phyloP scores from a whole-genome alignment of 1,140 invertebrate species.

The Brachionus paranguensis region DNA sequence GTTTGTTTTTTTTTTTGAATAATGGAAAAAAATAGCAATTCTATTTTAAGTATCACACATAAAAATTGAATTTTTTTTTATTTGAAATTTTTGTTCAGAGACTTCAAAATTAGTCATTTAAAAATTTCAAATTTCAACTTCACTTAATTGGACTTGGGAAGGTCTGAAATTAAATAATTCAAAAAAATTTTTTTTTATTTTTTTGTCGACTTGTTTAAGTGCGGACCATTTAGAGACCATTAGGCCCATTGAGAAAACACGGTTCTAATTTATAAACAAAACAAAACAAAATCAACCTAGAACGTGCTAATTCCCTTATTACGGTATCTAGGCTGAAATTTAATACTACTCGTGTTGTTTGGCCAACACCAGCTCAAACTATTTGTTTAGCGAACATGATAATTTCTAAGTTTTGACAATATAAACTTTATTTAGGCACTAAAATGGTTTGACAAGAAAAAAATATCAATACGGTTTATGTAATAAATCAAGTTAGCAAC shows the following conservation, averaged over 20 bases:
- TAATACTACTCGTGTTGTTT: background rate
- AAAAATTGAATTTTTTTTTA: background rate
- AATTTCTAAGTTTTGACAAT: background rate
- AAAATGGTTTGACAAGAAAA: background rate
- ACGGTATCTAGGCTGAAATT: constrained; percentile 10
- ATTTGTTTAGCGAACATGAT: constrained; percentile 11
- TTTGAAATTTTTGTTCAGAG: background rate
- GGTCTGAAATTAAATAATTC: background rate
- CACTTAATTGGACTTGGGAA: background rate
- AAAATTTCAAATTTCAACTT: background rate
- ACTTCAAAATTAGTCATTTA: background rate
- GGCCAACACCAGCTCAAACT: background rate
- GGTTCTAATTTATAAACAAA: background rate
- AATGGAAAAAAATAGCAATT: constrained; percentile 17
- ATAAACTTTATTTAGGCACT: background rate
- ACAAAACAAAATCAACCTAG: background rate
- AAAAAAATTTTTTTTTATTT: background rate
- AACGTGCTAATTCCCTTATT: background rate
- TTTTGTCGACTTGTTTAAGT: background rate
- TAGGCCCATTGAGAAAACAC: background rate
- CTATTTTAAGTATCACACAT: constrained; percentile 24
- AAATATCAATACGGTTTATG: background rate
- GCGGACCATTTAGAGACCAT: background rate
- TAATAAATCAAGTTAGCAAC: constrained; percentile 17
- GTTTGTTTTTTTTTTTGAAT: constrained; percentile 5